A percentile compares a stretch with the other conserved stretches of the same genome.
Evolutionary conservation across 1,140 invertebrate species (phyloP).

Genomic region (Centruroides sculpturatus): DNA sequence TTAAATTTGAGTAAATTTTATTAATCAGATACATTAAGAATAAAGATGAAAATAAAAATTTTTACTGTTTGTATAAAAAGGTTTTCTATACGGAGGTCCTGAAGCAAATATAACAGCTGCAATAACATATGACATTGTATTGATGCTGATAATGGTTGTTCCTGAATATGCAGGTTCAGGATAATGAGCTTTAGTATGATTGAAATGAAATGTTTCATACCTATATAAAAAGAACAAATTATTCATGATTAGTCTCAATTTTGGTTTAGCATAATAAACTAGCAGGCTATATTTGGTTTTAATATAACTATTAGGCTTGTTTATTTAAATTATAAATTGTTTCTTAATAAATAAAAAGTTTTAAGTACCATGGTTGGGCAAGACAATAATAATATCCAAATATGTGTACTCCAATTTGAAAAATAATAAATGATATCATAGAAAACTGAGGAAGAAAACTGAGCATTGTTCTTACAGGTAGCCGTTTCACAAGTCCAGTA

Average conservation of each 20-base stretch:
- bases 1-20: not conserved
- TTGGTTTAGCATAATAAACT: no score
- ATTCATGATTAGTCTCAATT: not conserved
- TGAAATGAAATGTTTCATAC: conserved; percentile 18
- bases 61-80: conserved; percentile 43
- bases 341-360: not conserved
- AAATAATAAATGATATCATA: conserved; percentile 24
- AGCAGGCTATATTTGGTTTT: no score
- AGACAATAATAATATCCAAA: conserved; percentile 19
- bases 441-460: conserved; percentile 23
- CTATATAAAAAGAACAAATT: conserved; percentile 5
- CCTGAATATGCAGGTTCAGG: conserved; percentile 14
- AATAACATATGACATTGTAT: conserved; percentile 21
- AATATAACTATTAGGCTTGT: no score
- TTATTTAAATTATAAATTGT: no score
- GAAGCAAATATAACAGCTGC: conserved; percentile 22
- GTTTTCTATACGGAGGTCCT: conserved; percentile 19
- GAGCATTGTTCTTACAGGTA: conserved; percentile 21
- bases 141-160: conserved; percentile 18
- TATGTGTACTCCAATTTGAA: conserved; percentile 22
- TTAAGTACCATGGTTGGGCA: conserved; percentile 21
- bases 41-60: conserved; percentile 91
- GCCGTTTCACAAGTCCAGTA: conserved; percentile 13
- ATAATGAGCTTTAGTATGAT: conserved; percentile 1
- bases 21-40: not conserved